These are phyloP conservation scores for Garra rufa DNA, from an alignment of 2,113 vertebrate species.

Conservation along the genomic window DNA sequence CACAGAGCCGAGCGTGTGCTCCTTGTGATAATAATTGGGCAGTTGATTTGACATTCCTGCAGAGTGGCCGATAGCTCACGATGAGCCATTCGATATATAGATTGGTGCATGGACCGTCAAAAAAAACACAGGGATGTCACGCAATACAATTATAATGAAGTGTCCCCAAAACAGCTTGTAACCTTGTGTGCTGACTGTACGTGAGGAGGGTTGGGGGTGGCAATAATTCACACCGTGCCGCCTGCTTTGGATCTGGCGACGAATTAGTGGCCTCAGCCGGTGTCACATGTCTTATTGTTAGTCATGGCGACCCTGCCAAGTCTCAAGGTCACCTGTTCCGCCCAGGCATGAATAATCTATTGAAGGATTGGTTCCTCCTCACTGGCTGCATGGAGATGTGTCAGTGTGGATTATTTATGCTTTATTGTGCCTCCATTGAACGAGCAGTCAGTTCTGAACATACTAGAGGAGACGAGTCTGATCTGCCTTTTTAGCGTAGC, in stretches of 20 bases:
- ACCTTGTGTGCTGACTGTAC: slow-evolving; percentile 21
- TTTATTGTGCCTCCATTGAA: slow-evolving; percentile 74
- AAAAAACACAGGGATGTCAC: slow-evolving; percentile 43
- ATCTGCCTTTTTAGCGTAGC: slow-evolving; percentile 10
- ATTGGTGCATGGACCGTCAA: slow-evolving; percentile 40
- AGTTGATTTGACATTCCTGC: slow-evolving; percentile 53
- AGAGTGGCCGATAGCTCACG: slow-evolving; percentile 34
- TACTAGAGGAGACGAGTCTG: slow-evolving; percentile 54
- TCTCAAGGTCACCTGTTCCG: slow-evolving; percentile 78
- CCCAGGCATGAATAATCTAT: slow-evolving; percentile 78
- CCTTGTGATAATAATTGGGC: slow-evolving; percentile 48
- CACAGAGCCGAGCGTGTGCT: background rate
- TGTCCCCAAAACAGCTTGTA: slow-evolving; percentile 49
- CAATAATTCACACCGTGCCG: slow-evolving; percentile 47
- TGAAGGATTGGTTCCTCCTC: slow-evolving; percentile 69
- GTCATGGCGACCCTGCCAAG: slow-evolving; percentile 71
- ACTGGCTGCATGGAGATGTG: slow-evolving; percentile 71
- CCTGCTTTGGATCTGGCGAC: slow-evolving; percentile 55
- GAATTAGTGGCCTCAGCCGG: slow-evolving; percentile 72
- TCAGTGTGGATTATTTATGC: slow-evolving; percentile 78
- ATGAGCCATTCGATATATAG: slow-evolving; percentile 52
- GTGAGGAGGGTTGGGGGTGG: slow-evolving; percentile 15
- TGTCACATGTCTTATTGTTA: slow-evolving; percentile 71
- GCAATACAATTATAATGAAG: slow-evolving; percentile 56
- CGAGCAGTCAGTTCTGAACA: slow-evolving; percentile 69